Evolutionary conservation across 2,888 invertebrate genomes (phyloP).

Genomic region (Acrocera orbiculus): DNA sequence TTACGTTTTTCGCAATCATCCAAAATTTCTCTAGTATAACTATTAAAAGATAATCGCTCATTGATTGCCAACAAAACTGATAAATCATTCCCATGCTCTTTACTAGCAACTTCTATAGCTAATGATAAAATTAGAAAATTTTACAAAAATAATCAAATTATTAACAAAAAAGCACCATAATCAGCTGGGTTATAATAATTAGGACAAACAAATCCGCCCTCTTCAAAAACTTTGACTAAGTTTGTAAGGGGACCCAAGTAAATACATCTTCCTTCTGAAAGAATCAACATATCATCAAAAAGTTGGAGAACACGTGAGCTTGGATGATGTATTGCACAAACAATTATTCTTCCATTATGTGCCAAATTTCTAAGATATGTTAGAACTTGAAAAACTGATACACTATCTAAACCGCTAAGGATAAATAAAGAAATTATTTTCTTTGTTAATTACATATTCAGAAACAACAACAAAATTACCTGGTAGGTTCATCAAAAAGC

Average conservation of each 20-base stretch:
- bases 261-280: slow-evolving; percentile 58
- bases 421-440: neutral
- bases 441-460: too few relatives aligned
- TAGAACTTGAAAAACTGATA: slow-evolving; percentile 65
- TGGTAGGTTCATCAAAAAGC: slow-evolving; percentile 90
- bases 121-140: slow-evolving; percentile 1
- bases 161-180: slow-evolving; percentile 40
- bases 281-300: slow-evolving; percentile 70
- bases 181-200: slow-evolving; percentile 82
- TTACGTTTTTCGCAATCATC: neutral
- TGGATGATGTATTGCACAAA: slow-evolving; percentile 83
- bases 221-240: slow-evolving; percentile 52
- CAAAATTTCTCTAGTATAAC: neutral
- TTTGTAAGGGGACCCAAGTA: slow-evolving; percentile 59
- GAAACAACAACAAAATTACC: too few relatives aligned
- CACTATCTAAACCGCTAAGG: slow-evolving; percentile 56
- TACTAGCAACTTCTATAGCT: slow-evolving; percentile 42
- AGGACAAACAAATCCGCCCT: slow-evolving; percentile 55
- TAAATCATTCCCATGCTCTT: slow-evolving; percentile 34
- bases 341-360: slow-evolving; percentile 61
- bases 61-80: slow-evolving; percentile 11
- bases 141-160: neutral
- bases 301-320: slow-evolving; percentile 68
- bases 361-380: slow-evolving; percentile 60
- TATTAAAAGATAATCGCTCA: neutral